Conservation (phyloP, 92 coral and sea anemone species). For the Phenganax subtilis region DNA sequence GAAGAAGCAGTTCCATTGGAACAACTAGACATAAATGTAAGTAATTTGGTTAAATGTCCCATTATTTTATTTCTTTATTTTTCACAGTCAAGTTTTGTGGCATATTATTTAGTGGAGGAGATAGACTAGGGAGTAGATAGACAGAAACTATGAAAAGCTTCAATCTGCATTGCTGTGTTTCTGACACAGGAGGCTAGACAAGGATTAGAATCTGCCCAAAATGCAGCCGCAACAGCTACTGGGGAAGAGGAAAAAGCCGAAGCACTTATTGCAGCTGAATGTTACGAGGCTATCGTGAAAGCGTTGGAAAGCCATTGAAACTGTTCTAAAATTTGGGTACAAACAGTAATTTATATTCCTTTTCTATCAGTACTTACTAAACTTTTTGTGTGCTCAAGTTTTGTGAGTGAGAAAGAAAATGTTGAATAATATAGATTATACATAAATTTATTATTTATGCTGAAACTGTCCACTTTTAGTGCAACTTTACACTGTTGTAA, state of each 20-base stretch:
- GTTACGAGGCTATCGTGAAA: constrained; percentile 78
- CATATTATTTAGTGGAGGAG: too few species aligned
- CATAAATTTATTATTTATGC: background rate
- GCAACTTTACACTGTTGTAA: background rate
- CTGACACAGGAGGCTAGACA: constrained; percentile 66
- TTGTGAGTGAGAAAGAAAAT: background rate
- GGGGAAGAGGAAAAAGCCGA: constrained; percentile 80
- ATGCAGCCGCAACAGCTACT: constrained; percentile 73
- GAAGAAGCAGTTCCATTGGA: constrained; percentile 96
- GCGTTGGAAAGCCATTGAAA: constrained; percentile 55
- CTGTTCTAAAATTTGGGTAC: background rate
- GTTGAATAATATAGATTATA: background rate
- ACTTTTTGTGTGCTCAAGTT: background rate
- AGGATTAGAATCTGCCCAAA: constrained; percentile 88
- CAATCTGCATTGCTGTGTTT: background rate
- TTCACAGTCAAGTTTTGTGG: background rate
- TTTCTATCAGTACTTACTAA: background rate
- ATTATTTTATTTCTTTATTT: background rate
- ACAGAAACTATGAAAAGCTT: background rate
- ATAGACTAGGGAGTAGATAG: too few species aligned
- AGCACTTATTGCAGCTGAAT: constrained; percentile 82
- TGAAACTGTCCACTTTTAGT: background rate
- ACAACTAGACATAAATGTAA: constrained; percentile 84
- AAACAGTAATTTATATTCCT: background rate
- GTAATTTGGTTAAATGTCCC: background rate